Evolutionary conservation across 2,797 vertebrate genomes (phyloP).

Genomic region (Philypnodon macrostomus): DNA sequence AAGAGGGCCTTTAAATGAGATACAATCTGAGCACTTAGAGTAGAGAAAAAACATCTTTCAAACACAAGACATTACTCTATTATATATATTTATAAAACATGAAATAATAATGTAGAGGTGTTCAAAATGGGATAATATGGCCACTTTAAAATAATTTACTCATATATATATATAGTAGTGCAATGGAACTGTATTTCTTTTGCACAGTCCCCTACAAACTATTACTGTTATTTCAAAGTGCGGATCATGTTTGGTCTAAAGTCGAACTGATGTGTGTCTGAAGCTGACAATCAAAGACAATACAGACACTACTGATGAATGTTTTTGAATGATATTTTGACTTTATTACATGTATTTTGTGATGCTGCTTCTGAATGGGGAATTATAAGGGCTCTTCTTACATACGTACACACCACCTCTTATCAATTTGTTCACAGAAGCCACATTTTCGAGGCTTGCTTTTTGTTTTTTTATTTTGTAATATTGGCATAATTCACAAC

Average conservation of each 20-base stretch:
- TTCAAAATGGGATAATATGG: no score
- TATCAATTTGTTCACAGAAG: slow-evolving; percentile 34
- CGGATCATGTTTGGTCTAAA: slow-evolving; percentile 33
- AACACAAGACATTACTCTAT: no score
- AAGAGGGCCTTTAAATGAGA: no score
- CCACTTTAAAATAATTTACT: no score
- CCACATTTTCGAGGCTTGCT: slow-evolving; percentile 30
- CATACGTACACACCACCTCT: slow-evolving; percentile 37
- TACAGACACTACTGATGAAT: slow-evolving; percentile 63
- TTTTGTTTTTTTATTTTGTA: slow-evolving; percentile 14
- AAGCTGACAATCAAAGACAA: slow-evolving; percentile 75
- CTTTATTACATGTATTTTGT: slow-evolving; percentile 53
- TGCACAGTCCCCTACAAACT: slow-evolving; percentile 41
- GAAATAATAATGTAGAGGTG: no score
- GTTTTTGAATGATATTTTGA: slow-evolving; percentile 61
- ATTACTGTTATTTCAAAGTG: slow-evolving; percentile 42
- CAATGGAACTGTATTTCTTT: slow-evolving; percentile 38
- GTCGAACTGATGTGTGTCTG: slow-evolving; percentile 43
- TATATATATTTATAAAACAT: no score
- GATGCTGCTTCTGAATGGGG: slow-evolving; percentile 74
- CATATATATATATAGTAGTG: no score
- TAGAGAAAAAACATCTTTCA: no score
- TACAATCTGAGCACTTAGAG: no score
- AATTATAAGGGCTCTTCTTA: slow-evolving; percentile 78
- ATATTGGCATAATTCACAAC: slow-evolving; percentile 32